These are phyloP conservation scores for Drosophila putrida DNA, from an alignment of 2,888 invertebrate species.

Conservation along the genomic window DNA sequence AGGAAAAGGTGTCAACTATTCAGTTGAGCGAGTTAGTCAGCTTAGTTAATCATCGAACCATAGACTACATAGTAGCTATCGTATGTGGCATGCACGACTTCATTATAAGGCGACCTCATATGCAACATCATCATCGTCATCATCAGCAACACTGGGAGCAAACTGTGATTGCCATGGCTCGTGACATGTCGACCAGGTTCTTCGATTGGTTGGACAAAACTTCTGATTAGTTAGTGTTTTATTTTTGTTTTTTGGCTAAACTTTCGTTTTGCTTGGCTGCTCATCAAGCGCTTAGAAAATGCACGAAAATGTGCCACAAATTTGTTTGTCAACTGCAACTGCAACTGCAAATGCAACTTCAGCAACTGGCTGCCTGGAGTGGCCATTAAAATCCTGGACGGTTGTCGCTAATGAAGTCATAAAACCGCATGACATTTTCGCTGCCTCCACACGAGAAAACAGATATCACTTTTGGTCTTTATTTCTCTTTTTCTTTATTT, in stretches of 20 bases:
- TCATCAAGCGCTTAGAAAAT: constrained; percentile 62
- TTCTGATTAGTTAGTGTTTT: constrained; percentile 61
- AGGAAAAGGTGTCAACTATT: constrained; percentile 69
- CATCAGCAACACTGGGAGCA: constrained; percentile 7
- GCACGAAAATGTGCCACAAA: constrained; percentile 71
- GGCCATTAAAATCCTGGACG: constrained; percentile 70
- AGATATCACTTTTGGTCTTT: constrained; percentile 63
- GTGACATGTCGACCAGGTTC: constrained; percentile 63
- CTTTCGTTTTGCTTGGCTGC: constrained; percentile 69
- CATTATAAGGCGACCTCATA: constrained; percentile 74
- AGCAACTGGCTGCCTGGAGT: constrained; percentile 18
- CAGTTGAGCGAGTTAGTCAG: constrained; percentile 27
- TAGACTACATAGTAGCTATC: constrained; percentile 12
- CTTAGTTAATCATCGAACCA: constrained; percentile 65
- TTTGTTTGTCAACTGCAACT: constrained; percentile 62
- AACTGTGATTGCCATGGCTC: constrained; percentile 45
- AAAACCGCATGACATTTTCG: constrained; percentile 84
- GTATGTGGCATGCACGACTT: constrained; percentile 76
- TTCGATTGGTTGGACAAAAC: constrained; percentile 44
- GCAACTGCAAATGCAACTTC: constrained; percentile 3
- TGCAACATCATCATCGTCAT: constrained; percentile 66
- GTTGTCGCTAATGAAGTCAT: constrained; percentile 85
- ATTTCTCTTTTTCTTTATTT: not conserved
- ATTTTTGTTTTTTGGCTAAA: constrained; percentile 8
- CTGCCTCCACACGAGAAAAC: constrained; percentile 52